These are phyloP conservation scores for Noctua fimbriata DNA, from an alignment of 2,888 invertebrate species.

Conservation along the genomic window DNA sequence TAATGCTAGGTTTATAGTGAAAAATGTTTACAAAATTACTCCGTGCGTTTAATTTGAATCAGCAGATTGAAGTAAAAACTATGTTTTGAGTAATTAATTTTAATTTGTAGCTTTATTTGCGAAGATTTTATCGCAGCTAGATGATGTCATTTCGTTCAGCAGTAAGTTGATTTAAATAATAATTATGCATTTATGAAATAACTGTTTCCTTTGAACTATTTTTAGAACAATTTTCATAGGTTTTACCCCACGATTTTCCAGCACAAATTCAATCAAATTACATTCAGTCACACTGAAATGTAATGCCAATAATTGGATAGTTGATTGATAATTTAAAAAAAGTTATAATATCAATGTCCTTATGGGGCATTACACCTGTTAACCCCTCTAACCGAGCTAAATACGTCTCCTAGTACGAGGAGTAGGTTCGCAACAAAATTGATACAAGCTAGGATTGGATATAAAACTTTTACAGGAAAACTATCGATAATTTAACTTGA, in stretches of 20 bases:
- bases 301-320: neutral
- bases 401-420: conserved; percentile 16
- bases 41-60: conserved; percentile 18
- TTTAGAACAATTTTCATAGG: neutral
- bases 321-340: neutral
- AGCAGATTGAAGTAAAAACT: conserved; percentile 43
- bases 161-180: conserved; percentile 6
- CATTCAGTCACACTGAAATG: neutral
- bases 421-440: conserved; percentile 30
- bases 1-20: conserved; percentile 20
- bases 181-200: conserved; percentile 3
- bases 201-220: neutral
- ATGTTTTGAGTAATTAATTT: conserved; percentile 53
- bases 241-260: neutral
- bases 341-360: neutral
- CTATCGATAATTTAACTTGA: neutral
- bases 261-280: neutral
- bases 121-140: conserved; percentile 32
- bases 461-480: neutral
- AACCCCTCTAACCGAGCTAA: conserved; percentile 25
- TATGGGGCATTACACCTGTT: conserved; percentile 33
- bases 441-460: neutral
- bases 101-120: conserved; percentile 55
- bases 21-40: conserved; percentile 5
- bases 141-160: conserved; percentile 10